These are phyloP conservation scores for Melanerpes formicivorus DNA, from an alignment of 2,113 vertebrate species.

Conservation along the genomic window DNA sequence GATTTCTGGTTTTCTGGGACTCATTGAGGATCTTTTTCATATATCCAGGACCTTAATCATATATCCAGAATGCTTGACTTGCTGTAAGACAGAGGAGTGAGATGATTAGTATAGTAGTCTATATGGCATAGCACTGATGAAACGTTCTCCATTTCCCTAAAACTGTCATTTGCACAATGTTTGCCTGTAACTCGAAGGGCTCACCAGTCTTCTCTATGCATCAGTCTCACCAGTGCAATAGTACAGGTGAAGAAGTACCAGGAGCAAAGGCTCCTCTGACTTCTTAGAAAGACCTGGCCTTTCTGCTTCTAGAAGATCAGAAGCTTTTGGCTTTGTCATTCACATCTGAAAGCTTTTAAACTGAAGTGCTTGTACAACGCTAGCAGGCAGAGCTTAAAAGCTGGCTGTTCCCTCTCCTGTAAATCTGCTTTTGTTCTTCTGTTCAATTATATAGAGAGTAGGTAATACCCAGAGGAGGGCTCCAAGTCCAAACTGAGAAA, in stretches of 20 bases:
- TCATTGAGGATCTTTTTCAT: neutral
- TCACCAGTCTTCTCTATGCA: neutral
- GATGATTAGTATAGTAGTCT: neutral
- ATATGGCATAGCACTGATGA: neutral
- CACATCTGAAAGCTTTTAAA: constrained; percentile 22
- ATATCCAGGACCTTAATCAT: neutral
- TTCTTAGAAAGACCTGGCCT: neutral
- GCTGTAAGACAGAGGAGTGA: neutral
- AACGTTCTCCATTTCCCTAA: neutral
- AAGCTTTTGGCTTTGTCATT: neutral
- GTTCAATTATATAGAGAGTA: neutral
- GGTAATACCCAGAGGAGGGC: neutral
- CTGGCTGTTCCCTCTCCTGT: neutral
- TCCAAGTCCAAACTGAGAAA: neutral
- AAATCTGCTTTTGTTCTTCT: constrained; percentile 9
- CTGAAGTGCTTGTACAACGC: neutral
- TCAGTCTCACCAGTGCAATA: neutral
- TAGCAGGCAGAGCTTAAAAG: neutral
- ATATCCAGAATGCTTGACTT: neutral
- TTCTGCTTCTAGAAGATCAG: neutral
- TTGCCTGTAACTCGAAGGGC: neutral
- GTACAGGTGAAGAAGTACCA: neutral
- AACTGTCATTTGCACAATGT: neutral
- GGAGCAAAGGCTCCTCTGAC: neutral
- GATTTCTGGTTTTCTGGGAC: constrained; percentile 4